Evolutionary conservation across 2,797 vertebrate species (phyloP), one percentile per base, ranked within the genome.

Genomic region (Vespertilio murinus): DNA sequence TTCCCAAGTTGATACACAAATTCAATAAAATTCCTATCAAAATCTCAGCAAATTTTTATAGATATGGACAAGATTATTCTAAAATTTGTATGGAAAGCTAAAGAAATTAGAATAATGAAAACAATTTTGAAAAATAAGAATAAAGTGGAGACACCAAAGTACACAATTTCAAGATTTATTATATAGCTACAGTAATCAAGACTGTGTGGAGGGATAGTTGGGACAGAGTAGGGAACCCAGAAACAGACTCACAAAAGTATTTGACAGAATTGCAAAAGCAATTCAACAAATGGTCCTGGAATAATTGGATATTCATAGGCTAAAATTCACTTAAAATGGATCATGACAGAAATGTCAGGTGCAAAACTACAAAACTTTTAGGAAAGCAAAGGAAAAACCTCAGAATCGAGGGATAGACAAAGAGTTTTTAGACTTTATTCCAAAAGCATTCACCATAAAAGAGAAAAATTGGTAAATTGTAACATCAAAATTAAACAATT

Each of bases 101-200:
- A 95, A 81, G 40, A 70, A 87, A 56, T 23, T 82, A 71, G 22
- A 90, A 69, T 93, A 75, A 75, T 30, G 45, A 38, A 90, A 85
- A 90, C 22, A 69, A 77, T 75, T 75, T 85, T 59, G 40, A 61
- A 47, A 85, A 71, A 20, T 20, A 86, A 85, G 33, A 87, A 67
- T 67, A 56, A 59, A 73, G 3, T 7, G 17, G 61, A 65, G 10
- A 35, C 79, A 90, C 35, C 13, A 83, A 14, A 42, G 33, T 40
- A 64, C 14, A 5, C 12, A 38, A 20, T 86, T 74, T 85, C 23
- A 85, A 79, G 38, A 82, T 22, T 70, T 79, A 52, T 11, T 80
- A 22, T 56, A 23, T 74, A 45, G 69, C n/a, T 67, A 42, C 6
- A 33, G 33, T 64, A 71, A 77, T 54, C 35, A 78, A 56, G n/a